Conservation (phyloP, 1,140 invertebrate species). For the Lysiphlebus fabarum region DNA sequence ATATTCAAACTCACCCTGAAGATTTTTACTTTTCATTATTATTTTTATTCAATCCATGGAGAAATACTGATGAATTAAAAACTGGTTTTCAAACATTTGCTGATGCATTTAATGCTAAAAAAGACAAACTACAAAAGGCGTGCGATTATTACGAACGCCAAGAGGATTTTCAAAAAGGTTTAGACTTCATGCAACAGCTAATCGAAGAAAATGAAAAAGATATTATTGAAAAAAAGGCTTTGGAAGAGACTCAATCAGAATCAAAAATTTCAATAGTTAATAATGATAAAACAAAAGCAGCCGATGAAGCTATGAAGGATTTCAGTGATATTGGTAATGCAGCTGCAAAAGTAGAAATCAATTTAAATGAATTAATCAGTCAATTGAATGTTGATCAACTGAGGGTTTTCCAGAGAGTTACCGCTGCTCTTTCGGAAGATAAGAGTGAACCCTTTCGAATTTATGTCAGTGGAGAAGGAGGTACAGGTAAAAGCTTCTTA, state of each 20-base stretch:
- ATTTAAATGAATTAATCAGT: conserved; percentile 26
- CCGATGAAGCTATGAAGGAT: conserved; percentile 33
- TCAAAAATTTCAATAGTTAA: neutral
- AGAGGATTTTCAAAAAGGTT: conserved; percentile 25
- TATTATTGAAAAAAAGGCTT: conserved; percentile 17
- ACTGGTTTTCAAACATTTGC: conserved; percentile 1
- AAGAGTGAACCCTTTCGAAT: conserved; percentile 18
- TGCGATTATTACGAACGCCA: conserved; percentile 33
- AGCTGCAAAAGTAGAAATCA: conserved; percentile 8
- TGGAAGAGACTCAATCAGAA: conserved; percentile 7
- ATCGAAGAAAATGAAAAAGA: conserved; percentile 26
- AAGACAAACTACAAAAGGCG: conserved; percentile 24
- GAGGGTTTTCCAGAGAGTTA: conserved; percentile 24
- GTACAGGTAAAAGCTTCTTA: conserved; percentile 31
- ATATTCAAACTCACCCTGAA: conserved; percentile 31
- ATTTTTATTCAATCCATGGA: conserved; percentile 12
- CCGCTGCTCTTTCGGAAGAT: neutral
- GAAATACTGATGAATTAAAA: conserved; percentile 11
- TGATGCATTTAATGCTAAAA: conserved; percentile 25
- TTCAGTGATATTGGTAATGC: conserved; percentile 24
- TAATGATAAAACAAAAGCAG: conserved; percentile 22
- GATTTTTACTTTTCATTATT: conserved; percentile 31
- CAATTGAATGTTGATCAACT: conserved; percentile 30
- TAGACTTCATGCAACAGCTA: conserved; percentile 26
- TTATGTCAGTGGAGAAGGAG: conserved; percentile 28